These are phyloP conservation scores for Homalodisca vitripennis DNA, from an alignment of 1,140 invertebrate species.

Conservation along the genomic window DNA sequence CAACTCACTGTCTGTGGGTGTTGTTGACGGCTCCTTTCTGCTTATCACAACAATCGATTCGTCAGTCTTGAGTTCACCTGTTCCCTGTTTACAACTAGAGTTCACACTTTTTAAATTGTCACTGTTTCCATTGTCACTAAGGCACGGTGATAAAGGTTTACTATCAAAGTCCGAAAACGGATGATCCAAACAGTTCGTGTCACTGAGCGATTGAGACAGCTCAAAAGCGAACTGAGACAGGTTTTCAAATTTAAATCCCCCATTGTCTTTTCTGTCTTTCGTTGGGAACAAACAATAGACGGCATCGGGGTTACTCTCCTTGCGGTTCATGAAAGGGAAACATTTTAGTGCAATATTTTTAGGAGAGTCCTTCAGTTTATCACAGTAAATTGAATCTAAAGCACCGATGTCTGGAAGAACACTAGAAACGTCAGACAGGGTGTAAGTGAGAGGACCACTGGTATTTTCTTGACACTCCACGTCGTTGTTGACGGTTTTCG, in stretches of 20 bases:
- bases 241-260: constrained; percentile 21
- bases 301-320: background rate
- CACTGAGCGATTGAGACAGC: constrained; percentile 14
- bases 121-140: constrained; percentile 8
- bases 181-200: background rate
- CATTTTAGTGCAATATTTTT: constrained; percentile 15
- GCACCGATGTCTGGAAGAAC: background rate
- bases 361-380: background rate
- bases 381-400: background rate
- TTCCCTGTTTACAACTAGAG: background rate
- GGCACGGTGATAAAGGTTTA: constrained; percentile 6
- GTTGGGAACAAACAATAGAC: background rate
- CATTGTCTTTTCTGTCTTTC: background rate
- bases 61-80: background rate
- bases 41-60: background rate
- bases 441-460: constrained; percentile 7
- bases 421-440: background rate
- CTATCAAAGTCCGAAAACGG: background rate
- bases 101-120: background rate
- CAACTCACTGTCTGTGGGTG: constrained; percentile 20
- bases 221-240: constrained; percentile 25
- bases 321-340: background rate
- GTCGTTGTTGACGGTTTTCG: background rate
- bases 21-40: background rate
- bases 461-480: background rate